Conservation (phyloP, 2,113 vertebrate species). For the Syngnathus scovelli region DNA sequence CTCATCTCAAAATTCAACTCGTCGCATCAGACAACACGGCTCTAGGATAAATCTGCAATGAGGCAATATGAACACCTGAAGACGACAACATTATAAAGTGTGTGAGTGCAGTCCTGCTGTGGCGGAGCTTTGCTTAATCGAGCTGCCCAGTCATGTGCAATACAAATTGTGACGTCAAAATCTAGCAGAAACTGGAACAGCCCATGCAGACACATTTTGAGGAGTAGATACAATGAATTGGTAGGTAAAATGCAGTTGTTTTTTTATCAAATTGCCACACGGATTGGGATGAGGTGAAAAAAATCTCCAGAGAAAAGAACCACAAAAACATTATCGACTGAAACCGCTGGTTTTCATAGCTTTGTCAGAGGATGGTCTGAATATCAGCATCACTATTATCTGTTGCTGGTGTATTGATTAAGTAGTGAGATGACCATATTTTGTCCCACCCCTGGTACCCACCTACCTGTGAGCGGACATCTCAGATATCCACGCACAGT, state of each 20-base stretch:
- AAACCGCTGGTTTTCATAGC: neutral
- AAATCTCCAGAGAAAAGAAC: too few relatives aligned
- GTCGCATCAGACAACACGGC: neutral
- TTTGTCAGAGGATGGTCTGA: neutral
- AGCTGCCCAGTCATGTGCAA: too few relatives aligned
- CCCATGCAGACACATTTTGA: too few relatives aligned
- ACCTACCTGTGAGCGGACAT: conserved; percentile 31
- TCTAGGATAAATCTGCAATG: neutral
- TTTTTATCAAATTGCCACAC: too few relatives aligned
- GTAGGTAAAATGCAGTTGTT: too few relatives aligned
- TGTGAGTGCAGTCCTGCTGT: too few relatives aligned
- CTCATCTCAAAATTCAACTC: neutral
- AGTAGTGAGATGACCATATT: neutral
- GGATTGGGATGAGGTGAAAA: too few relatives aligned
- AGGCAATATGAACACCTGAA: neutral
- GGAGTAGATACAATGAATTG: too few relatives aligned
- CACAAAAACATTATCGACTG: too few relatives aligned
- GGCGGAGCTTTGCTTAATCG: too few relatives aligned
- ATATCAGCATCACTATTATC: neutral
- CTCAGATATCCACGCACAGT: conserved; percentile 10
- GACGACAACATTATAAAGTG: neutral
- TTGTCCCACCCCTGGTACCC: neutral
- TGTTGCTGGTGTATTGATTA: neutral
- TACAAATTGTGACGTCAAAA: too few relatives aligned
- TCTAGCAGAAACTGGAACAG: too few relatives aligned